Evolutionary conservation across 2,888 invertebrate species (phyloP), one percentile per base, ranked within the genome.

Genomic region (Tipula lateralis): DNA sequence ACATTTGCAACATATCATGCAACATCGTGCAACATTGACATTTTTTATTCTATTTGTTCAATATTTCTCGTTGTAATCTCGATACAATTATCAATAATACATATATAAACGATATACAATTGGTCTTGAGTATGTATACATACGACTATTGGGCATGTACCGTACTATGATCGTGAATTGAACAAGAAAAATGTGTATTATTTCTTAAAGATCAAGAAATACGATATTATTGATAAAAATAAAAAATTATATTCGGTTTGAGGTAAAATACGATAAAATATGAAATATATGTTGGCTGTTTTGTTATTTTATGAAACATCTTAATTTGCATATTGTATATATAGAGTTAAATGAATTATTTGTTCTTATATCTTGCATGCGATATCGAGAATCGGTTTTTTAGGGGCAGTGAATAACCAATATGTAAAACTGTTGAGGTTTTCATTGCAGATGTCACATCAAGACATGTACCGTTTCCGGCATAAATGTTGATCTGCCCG

Each of bases 201-300:
- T 66, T 66, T 19, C 24, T 66, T 66, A 66, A 66, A 66, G 66
- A 66, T 66, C 24, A 66, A 66, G 66, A 66, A 66, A 66, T 66
- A 66, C 66, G 66, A 66, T 66, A 66, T 66, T 24, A 66, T 66
- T 66, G 66, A 66, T 66, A 66, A 66, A 66, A 19, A 24, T 66
- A 66, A 66, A 66, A 66, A 66, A 66, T 66, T 66, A 12, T 66
- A 66, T 66, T 66, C 66, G 66, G 66, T 66, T 66, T 66, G 66
- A 66, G 66, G 66, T 66, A 66, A 66, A 66, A 66, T 66, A 66
- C 66, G 66, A 66, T 66, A 66, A 66, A 66, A 66, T 66, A 66
- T 66, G 66, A 66, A 66, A 66, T 66, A 66, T 66, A 24, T 66
- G 36, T 12, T 32, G 44, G 44, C 24, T 66, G 66, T 24, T 66